phyloP scores from a whole-genome alignment of 2,797 vertebrate species.

The Poecile montanus region DNA sequence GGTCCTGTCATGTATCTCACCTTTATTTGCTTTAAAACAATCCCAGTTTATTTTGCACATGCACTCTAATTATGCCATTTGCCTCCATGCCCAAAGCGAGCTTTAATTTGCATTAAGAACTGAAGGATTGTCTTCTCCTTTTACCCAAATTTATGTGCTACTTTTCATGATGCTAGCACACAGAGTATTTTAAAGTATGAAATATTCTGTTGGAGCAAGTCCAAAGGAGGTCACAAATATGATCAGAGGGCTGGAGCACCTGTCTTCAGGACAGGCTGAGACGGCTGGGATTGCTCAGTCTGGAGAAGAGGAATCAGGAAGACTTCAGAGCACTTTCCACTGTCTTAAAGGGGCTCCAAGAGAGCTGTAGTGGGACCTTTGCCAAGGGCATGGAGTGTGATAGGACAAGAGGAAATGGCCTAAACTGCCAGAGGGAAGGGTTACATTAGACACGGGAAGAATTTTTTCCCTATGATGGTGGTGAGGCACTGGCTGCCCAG shows the following conservation, averaged over 20 bases:
- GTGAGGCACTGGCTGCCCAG: neutral
- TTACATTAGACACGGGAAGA: neutral
- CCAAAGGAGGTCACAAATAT: neutral
- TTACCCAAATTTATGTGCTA: neutral
- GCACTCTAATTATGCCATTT: rapidly evolving
- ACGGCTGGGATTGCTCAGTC: neutral
- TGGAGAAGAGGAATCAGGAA: neutral
- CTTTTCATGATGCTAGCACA: neutral
- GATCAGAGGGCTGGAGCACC: neutral
- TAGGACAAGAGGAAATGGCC: neutral
- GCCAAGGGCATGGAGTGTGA: neutral
- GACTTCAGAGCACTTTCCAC: neutral
- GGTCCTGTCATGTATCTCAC: neutral
- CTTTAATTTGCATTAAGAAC: neutral
- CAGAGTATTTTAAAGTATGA: neutral
- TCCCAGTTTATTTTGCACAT: neutral
- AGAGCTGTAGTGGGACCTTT: neutral
- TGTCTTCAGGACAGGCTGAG: neutral
- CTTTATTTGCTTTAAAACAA: neutral
- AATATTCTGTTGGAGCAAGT: neutral
- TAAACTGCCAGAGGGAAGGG: neutral
- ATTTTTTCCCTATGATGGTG: rapidly evolving
- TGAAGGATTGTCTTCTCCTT: neutral
- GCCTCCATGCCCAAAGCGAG: neutral
- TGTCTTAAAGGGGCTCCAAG: neutral